Conservation (phyloP, 2,888 invertebrate species). For the Axea sp. region DNA sequence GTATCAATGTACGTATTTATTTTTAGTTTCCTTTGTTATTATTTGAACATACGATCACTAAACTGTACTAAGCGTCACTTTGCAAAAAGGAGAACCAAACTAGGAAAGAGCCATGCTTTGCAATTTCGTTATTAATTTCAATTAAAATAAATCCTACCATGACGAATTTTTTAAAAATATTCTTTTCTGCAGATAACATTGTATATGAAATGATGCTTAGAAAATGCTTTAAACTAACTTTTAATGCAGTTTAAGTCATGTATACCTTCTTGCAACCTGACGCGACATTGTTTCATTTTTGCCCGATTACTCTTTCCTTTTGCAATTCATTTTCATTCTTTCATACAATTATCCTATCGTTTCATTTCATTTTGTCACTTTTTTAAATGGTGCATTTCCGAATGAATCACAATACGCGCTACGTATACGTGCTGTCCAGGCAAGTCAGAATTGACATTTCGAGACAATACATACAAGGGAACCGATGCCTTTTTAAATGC, state of each 20-base stretch:
- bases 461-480: constrained; percentile 75
- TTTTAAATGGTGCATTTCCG: constrained; percentile 49
- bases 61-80: constrained; percentile 18
- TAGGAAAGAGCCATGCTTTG: constrained; percentile 12
- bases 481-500: constrained; percentile 77
- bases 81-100: constrained; percentile 1
- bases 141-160: constrained; percentile 10
- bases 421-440: constrained; percentile 57
- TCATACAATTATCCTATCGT: constrained; percentile 13
- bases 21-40: constrained; percentile 30
- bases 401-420: constrained; percentile 58
- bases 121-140: constrained; percentile 13
- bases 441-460: constrained; percentile 67
- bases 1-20: constrained; percentile 45
- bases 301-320: constrained; percentile 4
- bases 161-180: constrained; percentile 14
- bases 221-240: constrained; percentile 45
- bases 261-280: constrained; percentile 31
- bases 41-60: constrained; percentile 24
- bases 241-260: constrained; percentile 43
- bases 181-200: constrained; percentile 15
- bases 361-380: constrained; percentile 15
- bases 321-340: constrained; percentile 1
- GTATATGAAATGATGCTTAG: constrained; percentile 3
- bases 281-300: constrained; percentile 10